A percentile compares a stretch with the other conserved stretches of the same genome.
These are phyloP conservation scores for Cabera pusaria DNA, from an alignment of 2,888 invertebrate genomes.

Conservation along the genomic window DNA sequence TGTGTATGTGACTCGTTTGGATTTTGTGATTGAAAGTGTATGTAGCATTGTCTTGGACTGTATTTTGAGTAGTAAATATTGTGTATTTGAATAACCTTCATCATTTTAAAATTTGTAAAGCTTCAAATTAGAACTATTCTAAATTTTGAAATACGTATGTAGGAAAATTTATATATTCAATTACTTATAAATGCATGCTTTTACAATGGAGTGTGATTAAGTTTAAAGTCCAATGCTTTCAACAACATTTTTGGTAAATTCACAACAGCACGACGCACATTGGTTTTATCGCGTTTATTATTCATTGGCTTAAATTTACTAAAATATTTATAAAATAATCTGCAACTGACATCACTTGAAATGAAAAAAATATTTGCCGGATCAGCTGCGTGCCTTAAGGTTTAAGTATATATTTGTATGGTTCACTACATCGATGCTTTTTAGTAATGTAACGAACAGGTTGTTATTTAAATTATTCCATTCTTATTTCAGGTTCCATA, in stretches of 20 bases:
- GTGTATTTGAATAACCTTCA: too few relatives aligned
- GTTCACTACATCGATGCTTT: not conserved
- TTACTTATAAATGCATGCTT: constrained; percentile 8
- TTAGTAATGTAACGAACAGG: too few relatives aligned
- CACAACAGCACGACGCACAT: constrained; percentile 16
- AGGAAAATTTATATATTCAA: too few relatives aligned
- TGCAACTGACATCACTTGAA: constrained; percentile 44
- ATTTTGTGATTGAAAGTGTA: constrained; percentile 29
- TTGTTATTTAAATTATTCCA: constrained; percentile 5
- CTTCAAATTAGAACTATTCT: too few relatives aligned
- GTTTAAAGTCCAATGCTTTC: constrained; percentile 2
- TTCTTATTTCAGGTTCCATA: constrained; percentile 89
- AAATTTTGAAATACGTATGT: too few relatives aligned
- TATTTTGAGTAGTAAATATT: not conserved
- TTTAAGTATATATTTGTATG: constrained; percentile 1
- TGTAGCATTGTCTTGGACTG: constrained; percentile 14
- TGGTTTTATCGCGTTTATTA: not conserved
- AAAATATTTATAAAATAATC: too few relatives aligned
- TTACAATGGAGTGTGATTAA: constrained; percentile 6
- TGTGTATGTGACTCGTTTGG: constrained; percentile 37
- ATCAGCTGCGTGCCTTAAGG: constrained; percentile 32
- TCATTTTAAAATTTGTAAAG: constrained; percentile 2
- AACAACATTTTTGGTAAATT: not conserved
- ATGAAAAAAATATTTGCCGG: constrained; percentile 14
- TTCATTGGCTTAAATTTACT: not conserved